phyloP scores from a whole-genome alignment of 2,113 vertebrate genomes.

The Microcebus jonahi region DNA sequence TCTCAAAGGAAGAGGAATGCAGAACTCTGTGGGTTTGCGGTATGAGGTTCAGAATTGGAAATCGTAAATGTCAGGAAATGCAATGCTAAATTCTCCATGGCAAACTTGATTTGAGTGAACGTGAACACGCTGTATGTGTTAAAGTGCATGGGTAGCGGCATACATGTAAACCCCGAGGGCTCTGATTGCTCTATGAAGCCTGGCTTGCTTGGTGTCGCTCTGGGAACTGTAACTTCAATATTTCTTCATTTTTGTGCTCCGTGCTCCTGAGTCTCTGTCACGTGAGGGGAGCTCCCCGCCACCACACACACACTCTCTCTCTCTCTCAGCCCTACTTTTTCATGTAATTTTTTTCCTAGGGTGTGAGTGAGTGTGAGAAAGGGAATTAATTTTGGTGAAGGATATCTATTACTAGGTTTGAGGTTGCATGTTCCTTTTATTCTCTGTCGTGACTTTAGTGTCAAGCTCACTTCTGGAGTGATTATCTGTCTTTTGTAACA shows the following conservation, averaged over 20 bases:
- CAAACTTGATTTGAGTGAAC: accelerated
- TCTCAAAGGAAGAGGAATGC: neutral
- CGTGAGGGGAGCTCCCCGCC: neutral
- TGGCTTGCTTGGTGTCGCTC: neutral
- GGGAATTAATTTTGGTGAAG: neutral
- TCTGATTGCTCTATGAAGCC: neutral
- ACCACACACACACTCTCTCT: accelerated
- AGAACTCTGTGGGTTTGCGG: neutral
- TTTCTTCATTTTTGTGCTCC: neutral
- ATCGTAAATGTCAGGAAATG: neutral
- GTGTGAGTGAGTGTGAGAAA: neutral
- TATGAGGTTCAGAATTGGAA: neutral
- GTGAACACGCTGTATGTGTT: accelerated
- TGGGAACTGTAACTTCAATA: neutral
- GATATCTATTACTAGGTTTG: neutral
- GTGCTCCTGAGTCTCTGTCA: neutral
- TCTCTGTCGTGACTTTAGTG: neutral
- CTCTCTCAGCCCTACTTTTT: neutral
- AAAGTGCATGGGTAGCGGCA: accelerated
- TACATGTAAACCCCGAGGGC: accelerated
- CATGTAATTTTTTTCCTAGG: neutral
- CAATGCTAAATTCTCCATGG: neutral
- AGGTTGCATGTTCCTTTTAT: neutral
- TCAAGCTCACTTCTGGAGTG: neutral
- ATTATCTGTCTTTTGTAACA: neutral